Evolutionary conservation across 2,888 invertebrate genomes (phyloP).

Genomic region (Hydrotaea diabolus): DNA sequence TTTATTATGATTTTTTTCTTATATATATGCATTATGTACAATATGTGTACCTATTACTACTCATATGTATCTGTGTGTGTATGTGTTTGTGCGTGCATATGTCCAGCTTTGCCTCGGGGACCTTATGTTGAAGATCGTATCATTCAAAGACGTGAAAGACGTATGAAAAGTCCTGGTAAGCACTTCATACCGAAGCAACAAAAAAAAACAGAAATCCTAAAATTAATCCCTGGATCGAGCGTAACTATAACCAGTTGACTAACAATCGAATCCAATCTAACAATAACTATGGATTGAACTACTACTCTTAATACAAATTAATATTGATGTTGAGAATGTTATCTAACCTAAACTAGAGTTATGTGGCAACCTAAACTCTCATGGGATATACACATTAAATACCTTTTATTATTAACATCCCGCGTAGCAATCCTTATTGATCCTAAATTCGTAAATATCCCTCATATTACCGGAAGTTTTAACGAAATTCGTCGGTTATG

Average conservation of each 20-base stretch:
- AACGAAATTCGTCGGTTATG: too few species aligned
- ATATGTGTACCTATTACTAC: background rate
- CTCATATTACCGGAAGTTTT: too few species aligned
- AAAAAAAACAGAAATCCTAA: conserved; percentile 13
- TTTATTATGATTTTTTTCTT: conserved; percentile 36
- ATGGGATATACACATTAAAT: background rate
- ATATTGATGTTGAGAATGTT: background rate
- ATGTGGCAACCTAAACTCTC: background rate
- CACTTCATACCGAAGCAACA: conserved; percentile 58
- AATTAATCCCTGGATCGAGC: conserved; percentile 9
- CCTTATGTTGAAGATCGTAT: conserved; percentile 80
- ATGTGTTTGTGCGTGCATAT: conserved; percentile 43
- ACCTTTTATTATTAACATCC: too few species aligned
- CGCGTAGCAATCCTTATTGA: too few species aligned
- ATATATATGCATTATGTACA: conserved; percentile 5
- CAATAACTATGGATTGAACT: conserved; percentile 1
- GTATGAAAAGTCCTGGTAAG: conserved; percentile 80
- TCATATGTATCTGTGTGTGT: conserved; percentile 34
- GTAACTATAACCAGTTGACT: background rate
- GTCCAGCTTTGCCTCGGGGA: conserved; percentile 74
- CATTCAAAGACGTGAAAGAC: conserved; percentile 79
- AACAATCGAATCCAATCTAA: background rate
- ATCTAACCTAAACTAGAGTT: too few species aligned
- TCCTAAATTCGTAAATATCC: too few species aligned
- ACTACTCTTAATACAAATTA: background rate